Evolutionary conservation across 2,113 vertebrate species (phyloP), one percentile per base, ranked within the genome.

Genomic region (Carassius auratus): DNA sequence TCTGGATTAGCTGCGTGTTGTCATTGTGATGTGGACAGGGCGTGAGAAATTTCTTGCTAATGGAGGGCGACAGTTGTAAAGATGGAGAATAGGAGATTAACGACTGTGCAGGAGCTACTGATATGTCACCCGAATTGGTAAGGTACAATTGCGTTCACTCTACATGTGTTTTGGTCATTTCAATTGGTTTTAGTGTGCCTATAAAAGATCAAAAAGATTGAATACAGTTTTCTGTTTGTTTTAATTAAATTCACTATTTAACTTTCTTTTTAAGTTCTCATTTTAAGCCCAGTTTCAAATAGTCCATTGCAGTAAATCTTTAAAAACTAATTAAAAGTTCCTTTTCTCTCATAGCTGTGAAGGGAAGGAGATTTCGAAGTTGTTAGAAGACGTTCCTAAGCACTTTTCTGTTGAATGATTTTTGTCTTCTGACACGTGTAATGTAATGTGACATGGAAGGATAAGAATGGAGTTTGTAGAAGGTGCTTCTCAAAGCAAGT

Each of bases 121-220:
- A 38, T 61, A 42, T 73, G 76, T 87, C 33, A 64, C 15, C 86
- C 83, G 59, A 64, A 76, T 42, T 15, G 92, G 92, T 93, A 92
- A 92, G 87, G 82, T 26, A 83, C 7, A 13, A 79, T 87, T 52
- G 45, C 0, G 1, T 75, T 83, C 19, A 0, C 17, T 61, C 1
- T 64, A 15, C 5, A 64, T 26, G 33, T 64, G 5, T 48, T 48
- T 14, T 13, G 5, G 8, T 38, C 14, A 19, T 23, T 23, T 48
- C 8, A 23, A 12, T 12, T n/a, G 26, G 75, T 30, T 52, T 76
- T 50, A 23, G 26, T 75, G n/a, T 17, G 13, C 42, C 26, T 74
- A 9, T 36, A 68, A 73, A n/a, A 42, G 73, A 50, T 8, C 73
- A 50, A 48, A 48, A n/a, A 68, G 10, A 26, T 68, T 2, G 13